A percentile compares a stretch with the other conserved stretches of the same genome.
These are phyloP conservation scores for Lepidurus arcticus DNA, from an alignment of 1,140 invertebrate genomes.

Conservation along the genomic window DNA sequence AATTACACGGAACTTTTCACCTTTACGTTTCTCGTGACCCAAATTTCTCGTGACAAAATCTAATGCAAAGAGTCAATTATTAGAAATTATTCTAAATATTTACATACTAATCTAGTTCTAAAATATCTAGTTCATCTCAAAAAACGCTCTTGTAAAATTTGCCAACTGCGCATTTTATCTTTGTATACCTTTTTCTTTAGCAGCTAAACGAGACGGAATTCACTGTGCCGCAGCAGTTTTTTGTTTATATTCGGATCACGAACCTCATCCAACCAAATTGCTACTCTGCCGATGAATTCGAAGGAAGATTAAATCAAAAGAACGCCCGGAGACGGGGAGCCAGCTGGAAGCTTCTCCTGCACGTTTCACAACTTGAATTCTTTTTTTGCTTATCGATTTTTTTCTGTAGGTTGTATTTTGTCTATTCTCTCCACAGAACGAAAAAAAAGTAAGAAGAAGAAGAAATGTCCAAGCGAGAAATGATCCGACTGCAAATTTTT, in stretches of 20 bases:
- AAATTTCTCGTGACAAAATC: too few relatives aligned
- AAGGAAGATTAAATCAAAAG: neutral
- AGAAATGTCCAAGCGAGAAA: neutral
- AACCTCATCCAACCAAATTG: neutral
- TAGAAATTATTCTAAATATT: too few relatives aligned
- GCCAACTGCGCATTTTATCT: neutral
- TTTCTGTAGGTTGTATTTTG: neutral
- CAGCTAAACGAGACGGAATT: neutral
- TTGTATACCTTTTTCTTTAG: neutral
- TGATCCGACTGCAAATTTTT: neutral
- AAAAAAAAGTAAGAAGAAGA: neutral
- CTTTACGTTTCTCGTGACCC: too few relatives aligned
- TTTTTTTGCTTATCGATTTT: neutral
- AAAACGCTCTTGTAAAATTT: too few relatives aligned
- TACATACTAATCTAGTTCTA: too few relatives aligned
- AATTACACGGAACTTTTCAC: too few relatives aligned
- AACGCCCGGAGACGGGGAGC: neutral
- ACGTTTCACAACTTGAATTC: neutral
- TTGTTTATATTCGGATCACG: neutral
- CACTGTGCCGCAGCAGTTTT: neutral
- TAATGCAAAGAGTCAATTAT: too few relatives aligned
- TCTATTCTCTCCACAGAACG: neutral
- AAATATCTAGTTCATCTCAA: too few relatives aligned
- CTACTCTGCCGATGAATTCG: neutral
- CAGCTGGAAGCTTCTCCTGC: conserved; percentile 7